phyloP scores from a whole-genome alignment of 2,113 vertebrate genomes.

The Halcyon senegalensis region DNA sequence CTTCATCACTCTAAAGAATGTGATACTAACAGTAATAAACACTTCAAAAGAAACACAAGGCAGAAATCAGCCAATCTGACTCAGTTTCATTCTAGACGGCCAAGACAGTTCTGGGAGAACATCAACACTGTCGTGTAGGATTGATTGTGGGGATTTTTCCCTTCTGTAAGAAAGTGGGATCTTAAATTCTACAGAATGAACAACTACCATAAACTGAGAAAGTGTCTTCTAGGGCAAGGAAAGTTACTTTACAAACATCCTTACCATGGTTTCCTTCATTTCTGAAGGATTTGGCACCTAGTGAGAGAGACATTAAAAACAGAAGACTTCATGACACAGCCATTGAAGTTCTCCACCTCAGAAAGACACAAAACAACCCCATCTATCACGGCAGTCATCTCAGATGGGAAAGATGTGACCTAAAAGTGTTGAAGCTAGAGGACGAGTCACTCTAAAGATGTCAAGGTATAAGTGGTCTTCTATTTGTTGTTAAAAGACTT shows the following conservation, averaged over 20 bases:
- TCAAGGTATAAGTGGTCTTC: accelerated
- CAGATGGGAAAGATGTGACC: neutral
- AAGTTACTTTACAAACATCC: neutral
- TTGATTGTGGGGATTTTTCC: too few species aligned
- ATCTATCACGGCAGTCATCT: accelerated
- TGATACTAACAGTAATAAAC: neutral
- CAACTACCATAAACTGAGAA: neutral
- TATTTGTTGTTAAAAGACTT: neutral
- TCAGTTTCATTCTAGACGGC: neutral
- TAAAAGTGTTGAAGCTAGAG: neutral
- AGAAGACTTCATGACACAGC: neutral
- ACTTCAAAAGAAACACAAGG: neutral
- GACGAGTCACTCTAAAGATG: neutral
- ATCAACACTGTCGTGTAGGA: neutral
- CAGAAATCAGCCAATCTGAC: neutral
- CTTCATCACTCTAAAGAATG: neutral
- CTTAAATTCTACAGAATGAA: neutral
- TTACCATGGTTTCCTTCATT: neutral
- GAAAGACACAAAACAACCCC: neutral
- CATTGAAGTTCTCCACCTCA: neutral
- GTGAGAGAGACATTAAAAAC: neutral
- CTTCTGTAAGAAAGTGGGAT: neutral
- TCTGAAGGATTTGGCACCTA: neutral
- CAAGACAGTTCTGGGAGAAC: neutral
- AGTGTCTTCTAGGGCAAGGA: neutral